Conservation (phyloP, 2,888 invertebrate species). For the Frankliniella fusca region DNA sequence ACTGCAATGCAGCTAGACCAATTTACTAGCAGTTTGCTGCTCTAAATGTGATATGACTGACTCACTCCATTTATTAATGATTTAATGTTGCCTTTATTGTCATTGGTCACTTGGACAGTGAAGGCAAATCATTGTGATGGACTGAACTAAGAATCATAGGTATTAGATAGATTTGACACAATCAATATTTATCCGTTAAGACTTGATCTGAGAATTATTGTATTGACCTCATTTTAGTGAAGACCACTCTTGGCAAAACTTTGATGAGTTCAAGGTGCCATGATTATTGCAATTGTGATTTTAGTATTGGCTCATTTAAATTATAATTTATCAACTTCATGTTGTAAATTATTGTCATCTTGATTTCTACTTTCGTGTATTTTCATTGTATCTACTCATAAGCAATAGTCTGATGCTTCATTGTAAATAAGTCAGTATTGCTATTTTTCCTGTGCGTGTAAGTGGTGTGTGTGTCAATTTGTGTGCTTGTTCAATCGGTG, state of each 20-base stretch:
- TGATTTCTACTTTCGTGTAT: constrained; percentile 5
- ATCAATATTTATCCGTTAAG: constrained; percentile 4
- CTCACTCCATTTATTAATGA: constrained; percentile 22
- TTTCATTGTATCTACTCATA: not conserved
- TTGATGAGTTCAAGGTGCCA: constrained; percentile 19
- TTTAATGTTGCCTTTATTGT: not conserved
- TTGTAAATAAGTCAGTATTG: constrained; percentile 23
- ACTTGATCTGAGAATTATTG: constrained; percentile 21
- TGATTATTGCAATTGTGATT: constrained; percentile 15
- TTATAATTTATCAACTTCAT: not conserved
- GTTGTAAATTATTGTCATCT: not conserved
- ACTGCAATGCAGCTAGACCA: not conserved
- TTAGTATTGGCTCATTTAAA: constrained; percentile 25
- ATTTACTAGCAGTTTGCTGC: not conserved
- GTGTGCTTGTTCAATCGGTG: not conserved
- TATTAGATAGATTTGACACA: constrained; percentile 8
- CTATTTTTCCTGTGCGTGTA: not conserved
- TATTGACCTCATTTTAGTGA: constrained; percentile 1
- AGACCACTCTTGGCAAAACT: constrained; percentile 16
- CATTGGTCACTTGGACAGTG: not conserved
- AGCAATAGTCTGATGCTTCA: constrained; percentile 20
- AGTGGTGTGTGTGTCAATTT: not conserved
- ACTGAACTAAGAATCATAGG: constrained; percentile 4
- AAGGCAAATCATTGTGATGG: constrained; percentile 12
- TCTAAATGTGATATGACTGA: constrained; percentile 8